These are phyloP conservation scores for Saccopteryx leptura DNA, from an alignment of 2,113 vertebrate genomes.

Conservation along the genomic window DNA sequence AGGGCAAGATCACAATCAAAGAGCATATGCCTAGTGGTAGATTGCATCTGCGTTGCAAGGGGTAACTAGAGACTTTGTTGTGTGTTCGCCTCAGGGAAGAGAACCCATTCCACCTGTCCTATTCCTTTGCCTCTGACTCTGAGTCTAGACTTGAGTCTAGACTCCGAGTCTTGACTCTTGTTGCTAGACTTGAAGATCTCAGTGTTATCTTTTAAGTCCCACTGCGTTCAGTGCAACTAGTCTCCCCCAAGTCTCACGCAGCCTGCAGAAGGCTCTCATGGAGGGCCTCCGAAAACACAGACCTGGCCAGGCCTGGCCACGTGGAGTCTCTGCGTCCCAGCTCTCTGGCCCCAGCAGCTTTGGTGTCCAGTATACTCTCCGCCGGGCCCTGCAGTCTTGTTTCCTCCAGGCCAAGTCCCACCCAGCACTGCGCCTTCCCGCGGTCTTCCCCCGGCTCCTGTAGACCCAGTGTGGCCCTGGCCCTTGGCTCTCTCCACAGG, in stretches of 20 bases:
- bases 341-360: too few relatives aligned
- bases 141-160: background rate
- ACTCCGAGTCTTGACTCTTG: background rate
- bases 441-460: too few relatives aligned
- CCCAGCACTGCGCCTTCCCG: background rate
- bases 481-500: background rate
- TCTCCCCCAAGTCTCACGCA: background rate
- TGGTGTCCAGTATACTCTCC: background rate
- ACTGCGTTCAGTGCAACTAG: background rate
- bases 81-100: background rate
- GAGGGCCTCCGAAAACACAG: background rate
- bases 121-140: background rate
- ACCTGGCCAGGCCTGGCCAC: too few relatives aligned
- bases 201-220: background rate
- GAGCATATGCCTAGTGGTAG: accelerated
- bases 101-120: background rate
- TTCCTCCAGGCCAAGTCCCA: background rate
- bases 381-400: accelerated
- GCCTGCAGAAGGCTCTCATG: background rate
- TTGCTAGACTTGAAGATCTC: background rate
- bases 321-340: background rate
- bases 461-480: background rate
- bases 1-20: background rate
- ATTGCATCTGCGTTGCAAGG: background rate
- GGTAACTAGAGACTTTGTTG: background rate